Evolutionary conservation across 2,797 vertebrate species (phyloP).

Genomic region (Enteromius trimaculatus): DNA sequence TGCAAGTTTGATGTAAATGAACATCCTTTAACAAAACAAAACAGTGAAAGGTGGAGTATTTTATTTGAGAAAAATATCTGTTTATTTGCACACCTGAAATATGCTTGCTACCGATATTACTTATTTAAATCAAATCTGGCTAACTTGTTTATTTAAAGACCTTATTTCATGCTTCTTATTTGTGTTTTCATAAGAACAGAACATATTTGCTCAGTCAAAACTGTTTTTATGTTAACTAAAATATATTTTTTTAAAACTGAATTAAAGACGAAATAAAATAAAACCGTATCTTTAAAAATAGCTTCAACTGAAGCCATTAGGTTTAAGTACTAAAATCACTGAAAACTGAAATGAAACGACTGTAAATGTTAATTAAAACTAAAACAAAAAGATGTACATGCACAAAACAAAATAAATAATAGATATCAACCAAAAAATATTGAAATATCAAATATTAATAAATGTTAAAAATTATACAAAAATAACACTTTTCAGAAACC

Average conservation of each 20-base stretch:
- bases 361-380: neutral
- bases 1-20: neutral
- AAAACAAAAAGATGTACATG: neutral
- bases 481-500: neutral
- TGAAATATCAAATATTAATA: neutral
- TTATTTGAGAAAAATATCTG: neutral
- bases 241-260: neutral
- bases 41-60: neutral
- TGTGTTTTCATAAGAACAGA: slow-evolving; percentile 2
- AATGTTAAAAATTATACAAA: neutral
- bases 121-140: neutral
- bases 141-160: neutral
- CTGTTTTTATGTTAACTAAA: neutral
- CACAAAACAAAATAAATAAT: neutral
- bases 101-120: neutral
- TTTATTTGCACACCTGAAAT: neutral
- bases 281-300: neutral
- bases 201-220: neutral
- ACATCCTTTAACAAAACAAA: neutral
- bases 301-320: neutral
- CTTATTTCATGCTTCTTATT: neutral
- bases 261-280: neutral
- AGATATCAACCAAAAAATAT: neutral
- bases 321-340: neutral
- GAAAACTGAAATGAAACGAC: neutral